phyloP scores from a whole-genome alignment of 2,113 vertebrate species.

The Psammodynastes pulverulentus region DNA sequence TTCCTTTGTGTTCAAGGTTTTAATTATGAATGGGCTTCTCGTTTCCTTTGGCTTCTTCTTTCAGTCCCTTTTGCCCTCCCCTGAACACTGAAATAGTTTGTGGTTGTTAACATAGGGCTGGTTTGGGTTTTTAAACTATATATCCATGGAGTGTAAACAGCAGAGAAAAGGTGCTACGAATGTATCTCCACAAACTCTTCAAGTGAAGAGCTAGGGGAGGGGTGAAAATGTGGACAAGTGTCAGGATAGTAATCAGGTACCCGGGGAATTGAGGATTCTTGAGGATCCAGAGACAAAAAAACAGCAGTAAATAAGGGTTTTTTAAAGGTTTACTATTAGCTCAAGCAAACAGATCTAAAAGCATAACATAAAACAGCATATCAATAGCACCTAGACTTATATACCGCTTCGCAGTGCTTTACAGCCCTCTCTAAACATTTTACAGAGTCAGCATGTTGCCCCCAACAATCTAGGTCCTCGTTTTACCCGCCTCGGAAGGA shows the following conservation, averaged over 20 bases:
- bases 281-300: background rate
- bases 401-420: too few relatives aligned
- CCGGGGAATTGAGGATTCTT: background rate
- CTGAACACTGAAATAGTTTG: slow-evolving; percentile 31
- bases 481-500: too few relatives aligned
- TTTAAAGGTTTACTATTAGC: background rate
- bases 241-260: background rate
- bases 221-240: slow-evolving; percentile 13
- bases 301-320: background rate
- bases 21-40: slow-evolving; percentile 23
- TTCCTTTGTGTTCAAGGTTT: slow-evolving; percentile 7
- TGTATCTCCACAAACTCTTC: background rate
- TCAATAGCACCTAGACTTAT: too few relatives aligned
- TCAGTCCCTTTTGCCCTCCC: background rate
- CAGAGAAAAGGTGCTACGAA: slow-evolving; percentile 24
- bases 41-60: slow-evolving; percentile 19
- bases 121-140: background rate
- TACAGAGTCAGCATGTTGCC: too few relatives aligned
- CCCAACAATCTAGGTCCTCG: too few relatives aligned
- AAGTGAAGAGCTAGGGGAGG: background rate
- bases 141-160: background rate
- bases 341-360: background rate
- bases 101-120: slow-evolving; percentile 2
- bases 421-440: too few relatives aligned
- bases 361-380: background rate